Base-by-base conservation (phyloP, 2,113 vertebrate genomes). In the Brienomyrus brachyistius region DNA sequence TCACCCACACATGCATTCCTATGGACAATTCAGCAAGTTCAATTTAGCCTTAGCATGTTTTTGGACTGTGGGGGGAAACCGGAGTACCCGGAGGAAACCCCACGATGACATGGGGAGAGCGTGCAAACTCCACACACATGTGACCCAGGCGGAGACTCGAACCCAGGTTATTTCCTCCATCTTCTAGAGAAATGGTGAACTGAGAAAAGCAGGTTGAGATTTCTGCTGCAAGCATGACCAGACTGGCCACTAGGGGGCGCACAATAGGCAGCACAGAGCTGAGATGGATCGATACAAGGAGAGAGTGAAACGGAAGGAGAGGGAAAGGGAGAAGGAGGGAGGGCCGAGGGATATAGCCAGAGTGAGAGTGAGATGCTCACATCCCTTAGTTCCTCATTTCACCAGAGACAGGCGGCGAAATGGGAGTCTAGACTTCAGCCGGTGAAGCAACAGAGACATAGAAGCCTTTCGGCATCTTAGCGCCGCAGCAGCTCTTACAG, bases 211-310 rank as follows among this genome's bases (percentile, higher is more conserved):
- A 82, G 90, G 51, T 59, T 82, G 54, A 31, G 70, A 45, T 45
- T 43, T 90, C 51, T 54, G 48, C 31, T 52, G 59, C 56, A 86
- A 80, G 90, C 5, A 31, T 88, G 54, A 84, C 70, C 84, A 62
- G 91, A 84, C 88, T 91, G 89, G 91, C 95, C 96, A 94, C 95
- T 95, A 96, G 95, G 93, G 96, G 95, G 93, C 94, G 94, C 94
- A 94, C 92, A 90, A 94, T 92, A 91, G 91, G 93, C 94, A 92
- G 91, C 90, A 92, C 90, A 90, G 89, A 88, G 51, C 77, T 11
- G 90, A 88, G 88, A 52, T 90, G 91, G 89, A 92, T 92, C 88
- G 82, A 90, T 93, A 92, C 90, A 91, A 89, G 87, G 86, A 91
- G 89, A 66, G 87, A 86, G 89, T 66, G 56, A 89, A 88, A 6